Base-by-base conservation (phyloP, 2,888 invertebrate species). In the Zeuzera pyrina region DNA sequence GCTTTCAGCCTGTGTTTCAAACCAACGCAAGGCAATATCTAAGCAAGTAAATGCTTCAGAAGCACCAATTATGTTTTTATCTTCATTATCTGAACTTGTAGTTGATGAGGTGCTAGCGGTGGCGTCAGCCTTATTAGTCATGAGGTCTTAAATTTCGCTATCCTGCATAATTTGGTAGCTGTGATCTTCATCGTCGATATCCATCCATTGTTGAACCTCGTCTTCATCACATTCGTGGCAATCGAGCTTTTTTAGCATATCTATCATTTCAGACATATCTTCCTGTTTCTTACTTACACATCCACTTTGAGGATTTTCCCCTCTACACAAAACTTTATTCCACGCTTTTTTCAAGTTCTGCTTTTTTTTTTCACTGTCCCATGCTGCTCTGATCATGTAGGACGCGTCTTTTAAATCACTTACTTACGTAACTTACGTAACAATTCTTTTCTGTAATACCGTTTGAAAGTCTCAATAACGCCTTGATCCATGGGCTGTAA, bases 381-480 rank as follows among this genome's bases (percentile, higher is more conserved):
- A 38, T 39, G 38, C 43, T 38, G 37, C 37, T 37, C 39, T 23
- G 34, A 41, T 39, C 37, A 41, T 41, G 13, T 41, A 39, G 33
- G 35, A 39, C 35, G 39, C 33, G 33, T 42, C 33, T 42, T 42
- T 40, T 30, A 42, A 41, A 44, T 41, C 36, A 36, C 41, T 41
- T 38, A 41, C 37, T 43, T 37, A 34, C 37, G 38, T 40, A 39
- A 38, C 35, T 36, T 38, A 39, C 38, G 35, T 40, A 43, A 42
- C 34, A 42, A 39, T 35, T 40, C 27, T 38, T 42, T 42, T 45
- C 41, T 41, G 38, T 42, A 42, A 41, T 39, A n/a, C n/a, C n/a
- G n/a, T n/a, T n/a, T n/a, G n/a, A n/a, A n/a, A n/a, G n/a, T n/a
- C n/a, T n/a, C n/a, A n/a, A n/a, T n/a, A n/a, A n/a, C n/a, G n/a